Evolutionary conservation across 2,113 vertebrate genomes (phyloP).

Genomic region (Cranoglanis bouderius): DNA sequence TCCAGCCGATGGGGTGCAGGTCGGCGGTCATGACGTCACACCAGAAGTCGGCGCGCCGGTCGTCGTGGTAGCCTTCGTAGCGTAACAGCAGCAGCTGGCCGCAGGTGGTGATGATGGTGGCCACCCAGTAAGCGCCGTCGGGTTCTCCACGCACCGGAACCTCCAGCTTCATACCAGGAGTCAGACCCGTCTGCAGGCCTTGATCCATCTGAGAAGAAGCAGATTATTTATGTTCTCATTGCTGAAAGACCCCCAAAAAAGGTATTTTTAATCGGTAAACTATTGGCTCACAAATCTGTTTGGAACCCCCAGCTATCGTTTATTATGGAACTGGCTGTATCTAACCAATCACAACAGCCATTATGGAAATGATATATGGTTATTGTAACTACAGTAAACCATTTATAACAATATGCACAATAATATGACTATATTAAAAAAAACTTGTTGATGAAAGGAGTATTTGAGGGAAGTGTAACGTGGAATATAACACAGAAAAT

Average conservation of each 20-base stretch:
- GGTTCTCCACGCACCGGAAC: constrained; percentile 83
- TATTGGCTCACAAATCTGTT: background rate
- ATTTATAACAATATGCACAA: background rate
- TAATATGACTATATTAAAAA: background rate
- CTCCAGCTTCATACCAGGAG: constrained; percentile 96
- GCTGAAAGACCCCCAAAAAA: background rate
- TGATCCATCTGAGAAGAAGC: constrained; percentile 85
- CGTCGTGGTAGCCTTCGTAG: constrained; percentile 92
- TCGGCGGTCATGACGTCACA: constrained; percentile 91
- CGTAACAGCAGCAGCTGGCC: constrained; percentile 93
- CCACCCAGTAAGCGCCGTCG: constrained; percentile 88
- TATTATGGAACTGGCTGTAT: too few relatives aligned
- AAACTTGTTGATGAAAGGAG: background rate
- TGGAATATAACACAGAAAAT: background rate
- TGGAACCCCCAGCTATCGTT: background rate
- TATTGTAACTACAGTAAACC: background rate
- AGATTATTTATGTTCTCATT: background rate
- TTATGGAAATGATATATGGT: background rate
- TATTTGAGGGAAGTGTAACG: background rate
- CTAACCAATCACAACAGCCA: background rate
- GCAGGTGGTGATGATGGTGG: constrained; percentile 92
- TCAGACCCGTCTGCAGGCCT: constrained; percentile 89
- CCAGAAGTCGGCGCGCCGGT: constrained; percentile 95
- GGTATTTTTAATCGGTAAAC: background rate
- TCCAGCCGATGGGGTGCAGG: constrained; percentile 93